These are phyloP conservation scores for Cynoglossus semilaevis DNA, from an alignment of 2,113 vertebrate genomes.

Conservation along the genomic window DNA sequence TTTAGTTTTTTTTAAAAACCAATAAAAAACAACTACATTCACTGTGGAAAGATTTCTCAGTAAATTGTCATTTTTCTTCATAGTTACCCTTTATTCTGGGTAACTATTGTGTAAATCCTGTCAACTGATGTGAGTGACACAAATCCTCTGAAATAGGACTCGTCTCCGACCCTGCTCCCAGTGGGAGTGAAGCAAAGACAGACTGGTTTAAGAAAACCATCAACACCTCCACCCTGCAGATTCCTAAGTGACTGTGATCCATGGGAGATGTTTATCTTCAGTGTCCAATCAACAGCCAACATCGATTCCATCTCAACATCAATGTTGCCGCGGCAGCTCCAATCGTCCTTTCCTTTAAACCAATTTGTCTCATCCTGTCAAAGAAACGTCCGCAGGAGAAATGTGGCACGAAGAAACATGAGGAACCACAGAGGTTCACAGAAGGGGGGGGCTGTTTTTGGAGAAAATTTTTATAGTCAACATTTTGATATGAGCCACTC, in stretches of 20 bases:
- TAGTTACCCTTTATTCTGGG: too few species aligned
- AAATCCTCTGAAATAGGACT: too few species aligned
- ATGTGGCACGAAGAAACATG: background rate
- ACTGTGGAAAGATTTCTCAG: too few species aligned
- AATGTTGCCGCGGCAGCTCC: slow-evolving; percentile 50
- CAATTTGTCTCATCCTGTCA: slow-evolving; percentile 43
- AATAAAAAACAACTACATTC: too few species aligned
- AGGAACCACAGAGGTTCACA: slow-evolving; percentile 10
- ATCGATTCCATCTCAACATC: slow-evolving; percentile 53
- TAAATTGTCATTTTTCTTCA: too few species aligned
- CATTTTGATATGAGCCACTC: background rate
- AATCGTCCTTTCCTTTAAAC: slow-evolving; percentile 42
- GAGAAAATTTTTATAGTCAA: background rate
- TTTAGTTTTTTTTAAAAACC: too few species aligned
- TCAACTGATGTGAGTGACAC: too few species aligned
- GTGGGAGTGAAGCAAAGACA: background rate
- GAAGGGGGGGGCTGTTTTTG: slow-evolving; percentile 6
- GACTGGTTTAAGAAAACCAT: background rate
- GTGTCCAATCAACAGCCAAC: slow-evolving; percentile 54
- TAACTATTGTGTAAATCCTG: too few species aligned
- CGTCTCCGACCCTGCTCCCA: background rate
- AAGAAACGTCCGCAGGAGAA: slow-evolving; percentile 30
- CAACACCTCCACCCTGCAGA: slow-evolving; percentile 15
- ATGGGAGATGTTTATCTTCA: slow-evolving; percentile 55
- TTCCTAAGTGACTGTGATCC: slow-evolving; percentile 45